Percentiles rank a stretch among this genome's conserved stretches.
Evolutionary conservation across 2,797 vertebrate species (phyloP).

Genomic region (Neostethus bicornis): DNA sequence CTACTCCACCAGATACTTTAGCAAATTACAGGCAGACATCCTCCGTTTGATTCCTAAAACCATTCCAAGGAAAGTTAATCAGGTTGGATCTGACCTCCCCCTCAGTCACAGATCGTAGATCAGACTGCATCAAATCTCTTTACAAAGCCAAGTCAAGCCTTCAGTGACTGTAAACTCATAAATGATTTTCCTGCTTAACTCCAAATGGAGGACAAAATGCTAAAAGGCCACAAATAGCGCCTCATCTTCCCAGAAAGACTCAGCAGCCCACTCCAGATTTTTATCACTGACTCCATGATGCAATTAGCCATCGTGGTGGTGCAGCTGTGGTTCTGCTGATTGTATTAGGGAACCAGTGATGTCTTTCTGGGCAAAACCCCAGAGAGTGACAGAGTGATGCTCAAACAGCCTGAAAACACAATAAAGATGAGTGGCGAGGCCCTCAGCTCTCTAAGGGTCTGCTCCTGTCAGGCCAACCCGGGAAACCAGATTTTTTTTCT

Average conservation of each 20-base stretch:
- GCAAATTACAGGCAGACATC: no score
- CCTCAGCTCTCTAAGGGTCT: slow-evolving; percentile 40
- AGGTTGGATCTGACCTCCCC: background rate
- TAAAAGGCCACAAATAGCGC: slow-evolving; percentile 57
- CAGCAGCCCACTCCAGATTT: slow-evolving; percentile 70
- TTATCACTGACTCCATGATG: slow-evolving; percentile 75
- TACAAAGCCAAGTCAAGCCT: slow-evolving; percentile 8
- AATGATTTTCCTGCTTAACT: slow-evolving; percentile 56
- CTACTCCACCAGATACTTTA: no score
- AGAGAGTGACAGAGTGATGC: slow-evolving; percentile 51
- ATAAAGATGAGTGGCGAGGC: slow-evolving; percentile 50
- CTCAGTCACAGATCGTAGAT: slow-evolving; percentile 6
- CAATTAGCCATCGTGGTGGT: slow-evolving; percentile 70
- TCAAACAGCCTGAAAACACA: slow-evolving; percentile 50
- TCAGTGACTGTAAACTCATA: slow-evolving; percentile 49
- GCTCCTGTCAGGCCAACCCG: slow-evolving; percentile 22
- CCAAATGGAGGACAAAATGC: slow-evolving; percentile 27
- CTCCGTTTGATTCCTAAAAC: background rate
- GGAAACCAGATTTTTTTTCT: slow-evolving; percentile 33
- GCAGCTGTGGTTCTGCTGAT: slow-evolving; percentile 75
- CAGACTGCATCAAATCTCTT: slow-evolving; percentile 3
- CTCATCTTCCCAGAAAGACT: slow-evolving; percentile 68
- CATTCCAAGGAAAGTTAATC: background rate
- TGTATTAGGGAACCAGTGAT: slow-evolving; percentile 68
- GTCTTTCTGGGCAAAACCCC: slow-evolving; percentile 70